These are phyloP conservation scores for Vanessa atalanta DNA, from an alignment of 1,140 invertebrate genomes.

Conservation along the genomic window DNA sequence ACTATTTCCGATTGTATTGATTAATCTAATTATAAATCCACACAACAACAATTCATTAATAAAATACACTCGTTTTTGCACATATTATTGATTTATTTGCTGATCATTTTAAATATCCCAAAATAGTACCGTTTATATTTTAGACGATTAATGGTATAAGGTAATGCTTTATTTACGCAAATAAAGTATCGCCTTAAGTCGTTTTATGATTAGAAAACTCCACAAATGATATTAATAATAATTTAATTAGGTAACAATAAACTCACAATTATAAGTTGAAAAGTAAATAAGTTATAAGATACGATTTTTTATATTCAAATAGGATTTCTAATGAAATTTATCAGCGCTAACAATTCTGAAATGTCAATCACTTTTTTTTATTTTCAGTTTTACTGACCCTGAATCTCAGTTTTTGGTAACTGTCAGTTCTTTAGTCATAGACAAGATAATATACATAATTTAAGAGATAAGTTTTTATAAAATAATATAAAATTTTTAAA, in stretches of 20 bases:
- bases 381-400: conserved; percentile 22
- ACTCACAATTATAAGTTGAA: conserved; percentile 25
- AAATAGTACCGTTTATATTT: conserved; percentile 6
- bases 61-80: neutral
- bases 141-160: neutral
- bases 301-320: conserved; percentile 20
- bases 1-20: conserved; percentile 20
- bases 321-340: conserved; percentile 25
- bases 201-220: conserved; percentile 12
- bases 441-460: neutral
- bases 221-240: conserved; percentile 12
- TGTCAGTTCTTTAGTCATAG: neutral
- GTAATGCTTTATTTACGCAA: conserved; percentile 8
- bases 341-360: conserved; percentile 34
- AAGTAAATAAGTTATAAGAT: conserved; percentile 20
- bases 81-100: neutral
- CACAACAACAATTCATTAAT: conserved; percentile 32
- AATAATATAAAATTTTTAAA: neutral
- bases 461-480: neutral
- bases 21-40: conserved; percentile 44
- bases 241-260: conserved; percentile 19
- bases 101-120: neutral
- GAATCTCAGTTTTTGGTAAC: conserved; percentile 13
- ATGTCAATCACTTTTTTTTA: conserved; percentile 34
- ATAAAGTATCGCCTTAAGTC: neutral